These are phyloP conservation scores for Austrofundulus limnaeus DNA, from an alignment of 2,113 vertebrate species.

Conservation along the genomic window DNA sequence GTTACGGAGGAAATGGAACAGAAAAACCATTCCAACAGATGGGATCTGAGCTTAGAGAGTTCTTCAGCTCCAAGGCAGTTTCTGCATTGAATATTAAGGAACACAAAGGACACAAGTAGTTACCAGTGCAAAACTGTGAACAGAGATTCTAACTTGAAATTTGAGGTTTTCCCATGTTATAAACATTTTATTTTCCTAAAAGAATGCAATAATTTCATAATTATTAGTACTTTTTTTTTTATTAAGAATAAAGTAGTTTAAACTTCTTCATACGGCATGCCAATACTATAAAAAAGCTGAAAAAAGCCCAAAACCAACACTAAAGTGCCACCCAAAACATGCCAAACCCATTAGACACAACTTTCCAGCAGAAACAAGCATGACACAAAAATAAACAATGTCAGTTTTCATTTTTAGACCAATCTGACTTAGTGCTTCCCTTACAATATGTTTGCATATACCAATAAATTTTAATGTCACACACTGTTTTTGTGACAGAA, in stretches of 20 bases:
- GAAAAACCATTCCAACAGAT: constrained; percentile 9
- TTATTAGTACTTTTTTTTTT: too few species aligned
- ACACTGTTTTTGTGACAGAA: too few species aligned
- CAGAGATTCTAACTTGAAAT: neutral
- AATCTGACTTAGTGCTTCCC: neutral
- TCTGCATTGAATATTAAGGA: neutral
- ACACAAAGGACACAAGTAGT: constrained; percentile 17
- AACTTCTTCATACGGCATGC: too few species aligned
- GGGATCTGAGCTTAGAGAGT: constrained; percentile 21
- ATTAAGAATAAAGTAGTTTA: too few species aligned
- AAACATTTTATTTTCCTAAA: neutral
- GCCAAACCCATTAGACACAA: neutral
- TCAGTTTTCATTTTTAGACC: neutral
- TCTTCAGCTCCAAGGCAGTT: constrained; percentile 19
- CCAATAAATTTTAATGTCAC: too few species aligned
- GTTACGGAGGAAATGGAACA: constrained; percentile 31
- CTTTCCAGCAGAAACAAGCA: neutral
- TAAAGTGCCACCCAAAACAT: too few species aligned
- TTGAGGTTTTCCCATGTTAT: neutral
- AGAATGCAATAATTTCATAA: too few species aligned
- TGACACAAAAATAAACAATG: neutral
- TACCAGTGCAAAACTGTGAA: constrained; percentile 16
- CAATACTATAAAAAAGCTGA: too few species aligned
- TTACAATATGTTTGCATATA: neutral
- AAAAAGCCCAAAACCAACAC: too few species aligned